Conservation (phyloP, 2,888 invertebrate species). For the Chrysolina oricalcia region DNA sequence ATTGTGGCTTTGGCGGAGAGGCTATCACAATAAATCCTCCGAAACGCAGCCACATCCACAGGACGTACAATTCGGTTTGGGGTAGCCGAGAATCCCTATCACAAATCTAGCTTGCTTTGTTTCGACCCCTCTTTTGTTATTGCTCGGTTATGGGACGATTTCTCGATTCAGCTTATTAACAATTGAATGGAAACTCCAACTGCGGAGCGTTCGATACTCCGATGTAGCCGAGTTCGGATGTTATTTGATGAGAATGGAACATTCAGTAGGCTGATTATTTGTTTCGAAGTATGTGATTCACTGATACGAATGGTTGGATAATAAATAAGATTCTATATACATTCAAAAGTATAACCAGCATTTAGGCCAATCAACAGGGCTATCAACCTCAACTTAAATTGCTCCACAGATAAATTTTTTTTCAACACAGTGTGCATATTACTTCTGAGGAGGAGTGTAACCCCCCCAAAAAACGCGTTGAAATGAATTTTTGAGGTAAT, state of each 20-base stretch:
- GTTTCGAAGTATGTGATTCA: too few species aligned
- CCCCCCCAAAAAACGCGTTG: too few species aligned
- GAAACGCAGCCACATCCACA: conserved; percentile 67
- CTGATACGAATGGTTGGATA: too few species aligned
- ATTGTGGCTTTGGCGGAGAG: conserved; percentile 69
- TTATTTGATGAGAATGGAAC: background rate
- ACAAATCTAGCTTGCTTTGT: conserved; percentile 63
- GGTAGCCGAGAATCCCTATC: conserved; percentile 64
- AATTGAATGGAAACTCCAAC: conserved; percentile 25
- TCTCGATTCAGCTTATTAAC: conserved; percentile 37
- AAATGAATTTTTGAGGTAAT: too few species aligned
- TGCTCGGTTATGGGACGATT: conserved; percentile 40
- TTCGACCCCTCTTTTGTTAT: conserved; percentile 50
- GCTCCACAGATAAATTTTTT: too few species aligned
- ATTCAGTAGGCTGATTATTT: too few species aligned
- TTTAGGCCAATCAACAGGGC: too few species aligned
- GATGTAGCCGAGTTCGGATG: background rate
- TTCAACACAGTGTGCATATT: too few species aligned
- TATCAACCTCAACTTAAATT: too few species aligned
- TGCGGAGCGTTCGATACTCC: background rate
- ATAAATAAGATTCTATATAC: too few species aligned
- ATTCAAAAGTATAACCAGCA: too few species aligned
- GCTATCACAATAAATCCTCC: conserved; percentile 69
- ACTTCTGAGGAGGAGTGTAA: too few species aligned
- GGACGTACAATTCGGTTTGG: conserved; percentile 67